Conservation (phyloP, 2,888 invertebrate genomes). For the Coremacera marginata region DNA sequence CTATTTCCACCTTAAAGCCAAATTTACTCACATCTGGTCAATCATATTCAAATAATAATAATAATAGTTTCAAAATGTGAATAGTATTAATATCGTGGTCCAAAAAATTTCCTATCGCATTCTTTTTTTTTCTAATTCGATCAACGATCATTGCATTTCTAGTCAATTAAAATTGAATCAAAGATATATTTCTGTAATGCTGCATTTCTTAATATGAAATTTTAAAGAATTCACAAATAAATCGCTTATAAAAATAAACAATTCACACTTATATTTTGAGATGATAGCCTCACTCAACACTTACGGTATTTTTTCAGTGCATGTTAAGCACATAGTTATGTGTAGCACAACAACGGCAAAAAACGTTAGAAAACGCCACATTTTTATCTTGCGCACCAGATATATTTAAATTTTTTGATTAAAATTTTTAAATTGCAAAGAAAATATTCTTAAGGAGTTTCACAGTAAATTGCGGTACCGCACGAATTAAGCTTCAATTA, state of each 20-base stretch:
- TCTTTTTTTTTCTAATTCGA: too few species aligned
- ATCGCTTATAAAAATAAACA: not conserved
- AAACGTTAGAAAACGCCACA: slow-evolving; percentile 42
- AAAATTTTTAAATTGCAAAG: not conserved
- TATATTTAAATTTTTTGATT: not conserved
- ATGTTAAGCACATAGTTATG: slow-evolving; percentile 47
- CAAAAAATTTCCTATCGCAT: too few species aligned
- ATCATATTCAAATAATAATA: too few species aligned
- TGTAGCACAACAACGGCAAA: slow-evolving; percentile 37
- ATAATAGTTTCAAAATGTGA: too few species aligned
- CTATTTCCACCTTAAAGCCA: too few species aligned
- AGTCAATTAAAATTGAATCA: too few species aligned
- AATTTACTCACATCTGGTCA: too few species aligned
- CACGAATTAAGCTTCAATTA: slow-evolving; percentile 46
- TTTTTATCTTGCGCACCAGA: slow-evolving; percentile 11
- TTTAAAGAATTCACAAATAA: too few species aligned
- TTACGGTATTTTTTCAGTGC: slow-evolving; percentile 62
- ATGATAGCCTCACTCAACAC: slow-evolving; percentile 39
- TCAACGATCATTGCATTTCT: too few species aligned
- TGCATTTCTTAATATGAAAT: too few species aligned
- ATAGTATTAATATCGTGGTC: too few species aligned
- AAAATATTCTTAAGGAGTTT: not conserved
- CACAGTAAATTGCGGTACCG: slow-evolving; percentile 34
- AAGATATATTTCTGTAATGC: too few species aligned
- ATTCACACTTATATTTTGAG: not conserved